Conservation (phyloP, 2,797 vertebrate species). For the Bradypodion ventrale region DNA sequence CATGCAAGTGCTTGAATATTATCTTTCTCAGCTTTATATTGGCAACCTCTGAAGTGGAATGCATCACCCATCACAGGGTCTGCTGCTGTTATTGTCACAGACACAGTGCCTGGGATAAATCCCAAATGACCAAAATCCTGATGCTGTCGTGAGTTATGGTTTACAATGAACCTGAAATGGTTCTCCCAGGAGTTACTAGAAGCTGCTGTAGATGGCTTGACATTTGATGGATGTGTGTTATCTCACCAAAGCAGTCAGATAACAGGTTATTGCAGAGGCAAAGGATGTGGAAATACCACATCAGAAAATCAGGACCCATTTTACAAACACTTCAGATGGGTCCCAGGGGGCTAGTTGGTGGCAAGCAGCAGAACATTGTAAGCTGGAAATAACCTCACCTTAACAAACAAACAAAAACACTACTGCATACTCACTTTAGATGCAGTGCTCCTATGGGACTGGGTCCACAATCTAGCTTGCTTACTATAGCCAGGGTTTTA, state of each 20-base stretch:
- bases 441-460: no score
- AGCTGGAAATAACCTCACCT: constrained; percentile 31
- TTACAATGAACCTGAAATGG: constrained; percentile 48
- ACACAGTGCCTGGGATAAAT: constrained; percentile 37
- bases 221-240: constrained; percentile 53
- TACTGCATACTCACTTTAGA: neutral
- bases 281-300: neutral
- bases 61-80: constrained; percentile 38
- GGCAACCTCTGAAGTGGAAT: constrained; percentile 45
- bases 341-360: constrained; percentile 7
- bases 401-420: constrained; percentile 15
- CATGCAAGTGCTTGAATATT: constrained; percentile 32
- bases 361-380: neutral
- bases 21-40: constrained; percentile 38
- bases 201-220: constrained; percentile 39
- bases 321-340: constrained; percentile 41
- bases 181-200: constrained; percentile 49
- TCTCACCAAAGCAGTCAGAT: constrained; percentile 21
- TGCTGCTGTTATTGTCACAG: constrained; percentile 48
- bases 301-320: constrained; percentile 45
- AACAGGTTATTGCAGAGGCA: constrained; percentile 48
- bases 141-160: constrained; percentile 35
- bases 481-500: no score
- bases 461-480: no score
- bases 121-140: constrained; percentile 39